Percentiles rank a stretch among this genome's conserved stretches.
These are phyloP conservation scores for Leucophenga montana DNA, from an alignment of 2,888 invertebrate genomes.

Conservation along the genomic window DNA sequence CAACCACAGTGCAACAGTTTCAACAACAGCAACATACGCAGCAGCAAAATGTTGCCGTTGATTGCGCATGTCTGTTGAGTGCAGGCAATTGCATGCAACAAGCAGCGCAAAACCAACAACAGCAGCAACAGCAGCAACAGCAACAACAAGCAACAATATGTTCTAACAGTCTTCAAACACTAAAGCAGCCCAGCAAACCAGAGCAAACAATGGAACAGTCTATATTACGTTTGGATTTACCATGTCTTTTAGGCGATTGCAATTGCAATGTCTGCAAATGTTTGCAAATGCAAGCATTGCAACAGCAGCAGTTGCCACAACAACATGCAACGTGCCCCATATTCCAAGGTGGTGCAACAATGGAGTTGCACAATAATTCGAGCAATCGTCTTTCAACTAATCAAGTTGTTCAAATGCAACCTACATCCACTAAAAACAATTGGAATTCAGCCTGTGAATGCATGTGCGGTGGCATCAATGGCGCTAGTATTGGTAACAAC, in stretches of 20 bases:
- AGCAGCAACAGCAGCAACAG: not conserved
- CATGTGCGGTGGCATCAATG: not conserved
- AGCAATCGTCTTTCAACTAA: not conserved
- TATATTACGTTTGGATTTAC: slow-evolving; percentile 3
- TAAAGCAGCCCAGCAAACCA: slow-evolving; percentile 5
- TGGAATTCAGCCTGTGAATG: too few relatives aligned
- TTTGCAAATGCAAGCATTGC: slow-evolving; percentile 5
- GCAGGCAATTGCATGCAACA: not conserved
- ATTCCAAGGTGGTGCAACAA: too few relatives aligned
- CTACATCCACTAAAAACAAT: not conserved
- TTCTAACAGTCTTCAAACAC: not conserved
- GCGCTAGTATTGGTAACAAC: not conserved
- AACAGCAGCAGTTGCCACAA: not conserved
- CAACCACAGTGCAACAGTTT: slow-evolving; percentile 19
- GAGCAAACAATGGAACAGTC: not conserved
- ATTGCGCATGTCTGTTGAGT: slow-evolving; percentile 6
- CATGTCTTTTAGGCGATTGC: slow-evolving; percentile 20
- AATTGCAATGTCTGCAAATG: slow-evolving; percentile 2
- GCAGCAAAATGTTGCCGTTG: slow-evolving; percentile 38
- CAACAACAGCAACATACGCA: slow-evolving; percentile 37
- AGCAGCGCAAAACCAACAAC: slow-evolving; percentile 4
- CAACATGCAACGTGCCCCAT: not conserved
- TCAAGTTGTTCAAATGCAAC: slow-evolving; percentile 14
- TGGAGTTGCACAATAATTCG: too few relatives aligned
- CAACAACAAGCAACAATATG: not conserved